Evolutionary conservation across 2,888 invertebrate genomes (phyloP).

Genomic region (Melinaea menophilus): DNA sequence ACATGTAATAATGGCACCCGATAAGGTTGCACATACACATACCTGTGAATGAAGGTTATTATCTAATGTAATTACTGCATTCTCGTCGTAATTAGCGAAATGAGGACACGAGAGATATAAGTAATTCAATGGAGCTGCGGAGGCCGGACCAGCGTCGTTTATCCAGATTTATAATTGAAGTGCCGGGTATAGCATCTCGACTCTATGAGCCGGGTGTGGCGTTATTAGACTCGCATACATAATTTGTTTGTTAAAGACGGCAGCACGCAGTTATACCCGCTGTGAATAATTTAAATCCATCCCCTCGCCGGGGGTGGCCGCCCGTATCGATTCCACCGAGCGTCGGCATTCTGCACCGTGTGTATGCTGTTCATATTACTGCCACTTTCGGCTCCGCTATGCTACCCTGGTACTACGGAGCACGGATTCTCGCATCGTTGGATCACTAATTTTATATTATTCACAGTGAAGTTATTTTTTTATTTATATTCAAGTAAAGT

Average conservation of each 20-base stretch:
- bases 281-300: conserved; percentile 78
- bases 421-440: conserved; percentile 62
- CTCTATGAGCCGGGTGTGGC: conserved; percentile 68
- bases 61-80: conserved; percentile 20
- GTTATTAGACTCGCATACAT: conserved; percentile 75
- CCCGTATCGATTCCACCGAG: conserved; percentile 60
- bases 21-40: too few relatives aligned
- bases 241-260: conserved; percentile 78
- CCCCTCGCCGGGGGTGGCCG: conserved; percentile 61
- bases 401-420: conserved; percentile 59
- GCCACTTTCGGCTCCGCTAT: conserved; percentile 55
- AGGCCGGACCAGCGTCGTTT: conserved; percentile 49
- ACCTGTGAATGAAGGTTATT: not conserved
- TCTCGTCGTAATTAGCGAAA: conserved; percentile 31
- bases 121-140: conserved; percentile 16
- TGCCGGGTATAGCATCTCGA: conserved; percentile 45
- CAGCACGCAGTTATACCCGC: conserved; percentile 74
- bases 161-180: conserved; percentile 74
- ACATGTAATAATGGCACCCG: too few relatives aligned
- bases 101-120: conserved; percentile 41
- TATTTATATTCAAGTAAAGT: too few relatives aligned
- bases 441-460: conserved; percentile 50
- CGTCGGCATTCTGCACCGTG: conserved; percentile 45
- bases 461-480: too few relatives aligned
- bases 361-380: conserved; percentile 46